phyloP scores from a whole-genome alignment of 2,113 vertebrate species.

The Clarias gariepinus region DNA sequence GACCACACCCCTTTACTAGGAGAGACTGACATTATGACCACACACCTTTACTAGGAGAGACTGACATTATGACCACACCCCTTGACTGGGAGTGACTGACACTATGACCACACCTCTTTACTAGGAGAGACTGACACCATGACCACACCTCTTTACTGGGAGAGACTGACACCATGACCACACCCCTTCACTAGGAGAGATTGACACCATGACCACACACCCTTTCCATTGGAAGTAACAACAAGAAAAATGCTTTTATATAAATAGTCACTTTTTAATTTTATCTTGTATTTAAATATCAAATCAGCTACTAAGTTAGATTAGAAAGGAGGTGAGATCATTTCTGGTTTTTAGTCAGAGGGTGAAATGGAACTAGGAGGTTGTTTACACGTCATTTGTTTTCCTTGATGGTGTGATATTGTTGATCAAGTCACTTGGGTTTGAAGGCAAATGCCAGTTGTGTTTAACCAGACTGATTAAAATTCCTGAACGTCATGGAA shows the following conservation, averaged over 20 bases:
- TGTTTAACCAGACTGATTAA: conserved; percentile 72
- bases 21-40: too few relatives aligned
- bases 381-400: conserved; percentile 64
- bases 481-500: conserved; percentile 59
- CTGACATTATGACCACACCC: background rate
- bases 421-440: conserved; percentile 66
- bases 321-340: background rate
- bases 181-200: background rate
- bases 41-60: background rate
- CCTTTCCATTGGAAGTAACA: too few relatives aligned
- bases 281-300: background rate
- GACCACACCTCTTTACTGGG: background rate
- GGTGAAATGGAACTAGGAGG: conserved; percentile 40
- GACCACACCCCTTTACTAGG: too few relatives aligned
- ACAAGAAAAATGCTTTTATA: background rate
- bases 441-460: conserved; percentile 67
- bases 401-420: conserved; percentile 56
- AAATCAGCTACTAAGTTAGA: background rate
- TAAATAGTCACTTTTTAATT: background rate
- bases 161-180: background rate
- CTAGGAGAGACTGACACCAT: background rate
- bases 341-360: background rate
- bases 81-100: background rate
- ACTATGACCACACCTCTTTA: background rate
- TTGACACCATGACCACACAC: background rate